Evolutionary conservation across 2,888 invertebrate genomes (phyloP).

Genomic region (Zhuqinia jingwanae): DNA sequence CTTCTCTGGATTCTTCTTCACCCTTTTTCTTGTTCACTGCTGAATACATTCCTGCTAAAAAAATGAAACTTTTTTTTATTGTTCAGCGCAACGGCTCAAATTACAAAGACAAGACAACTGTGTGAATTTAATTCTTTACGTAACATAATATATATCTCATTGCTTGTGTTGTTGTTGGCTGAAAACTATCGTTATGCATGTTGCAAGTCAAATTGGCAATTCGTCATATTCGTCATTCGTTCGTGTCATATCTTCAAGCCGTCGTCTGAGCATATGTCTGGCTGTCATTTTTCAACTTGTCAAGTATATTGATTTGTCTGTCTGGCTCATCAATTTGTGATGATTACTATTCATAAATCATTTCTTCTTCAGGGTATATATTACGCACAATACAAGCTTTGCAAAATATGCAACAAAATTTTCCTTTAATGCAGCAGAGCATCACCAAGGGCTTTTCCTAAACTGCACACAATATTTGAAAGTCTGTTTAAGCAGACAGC

Average conservation of each 20-base stretch:
- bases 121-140: background rate
- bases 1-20: background rate
- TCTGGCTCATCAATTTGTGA: background rate
- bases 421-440: background rate
- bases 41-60: background rate
- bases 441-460: too few relatives aligned
- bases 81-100: too few relatives aligned
- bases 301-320: constrained; percentile 24
- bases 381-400: background rate
- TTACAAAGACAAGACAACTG: background rate
- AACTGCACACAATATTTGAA: too few relatives aligned
- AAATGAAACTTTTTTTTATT: background rate
- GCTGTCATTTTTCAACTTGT: constrained; percentile 31
- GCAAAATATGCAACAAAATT: background rate
- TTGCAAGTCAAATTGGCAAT: constrained; percentile 24
- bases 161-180: background rate
- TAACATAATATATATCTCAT: too few relatives aligned
- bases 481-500: too few relatives aligned
- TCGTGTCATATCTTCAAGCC: background rate
- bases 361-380: background rate
- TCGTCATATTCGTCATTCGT: too few relatives aligned
- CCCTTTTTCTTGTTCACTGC: background rate
- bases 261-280: background rate
- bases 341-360: constrained; percentile 30
- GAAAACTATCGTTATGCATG: background rate